Evolutionary conservation across 2,888 invertebrate species (phyloP).

Genomic region (Acleris laterana): DNA sequence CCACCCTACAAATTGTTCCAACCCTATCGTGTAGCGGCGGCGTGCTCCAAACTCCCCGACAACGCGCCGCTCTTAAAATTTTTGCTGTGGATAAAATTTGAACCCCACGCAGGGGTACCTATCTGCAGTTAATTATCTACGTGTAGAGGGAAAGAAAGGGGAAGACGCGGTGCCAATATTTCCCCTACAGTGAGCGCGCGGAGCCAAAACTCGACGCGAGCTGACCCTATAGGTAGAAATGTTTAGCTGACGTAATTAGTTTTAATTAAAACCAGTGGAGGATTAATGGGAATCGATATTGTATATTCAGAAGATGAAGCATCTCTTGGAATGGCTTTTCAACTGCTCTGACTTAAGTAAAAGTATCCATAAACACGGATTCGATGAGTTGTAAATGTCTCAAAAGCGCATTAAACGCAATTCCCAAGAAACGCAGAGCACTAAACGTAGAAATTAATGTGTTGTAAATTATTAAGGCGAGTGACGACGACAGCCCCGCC

Average conservation of each 20-base stretch:
- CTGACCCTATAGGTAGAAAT: conserved; percentile 55
- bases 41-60: conserved; percentile 57
- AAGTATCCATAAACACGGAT: conserved; percentile 24
- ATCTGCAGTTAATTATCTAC: conserved; percentile 82
- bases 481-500: conserved; percentile 49
- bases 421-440: conserved; percentile 46
- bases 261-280: conserved; percentile 76
- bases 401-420: conserved; percentile 37
- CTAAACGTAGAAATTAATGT: conserved; percentile 49
- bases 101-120: conserved; percentile 69
- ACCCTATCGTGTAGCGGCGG: conserved; percentile 66
- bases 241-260: conserved; percentile 73
- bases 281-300: conserved; percentile 57
- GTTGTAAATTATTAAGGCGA: conserved; percentile 61
- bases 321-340: conserved; percentile 10
- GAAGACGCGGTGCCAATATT: conserved; percentile 69
- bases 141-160: conserved; percentile 66
- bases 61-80: conserved; percentile 72
- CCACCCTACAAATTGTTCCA: conserved; percentile 77
- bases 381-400: conserved; percentile 32
- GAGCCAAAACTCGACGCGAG: conserved; percentile 61
- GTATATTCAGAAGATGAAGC: background rate
- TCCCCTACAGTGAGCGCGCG: conserved; percentile 60
- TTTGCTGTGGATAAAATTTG: conserved; percentile 76
- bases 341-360: conserved; percentile 16